Evolutionary conservation across 2,797 vertebrate species (phyloP).

Genomic region (Tauraco hartlaubi): DNA sequence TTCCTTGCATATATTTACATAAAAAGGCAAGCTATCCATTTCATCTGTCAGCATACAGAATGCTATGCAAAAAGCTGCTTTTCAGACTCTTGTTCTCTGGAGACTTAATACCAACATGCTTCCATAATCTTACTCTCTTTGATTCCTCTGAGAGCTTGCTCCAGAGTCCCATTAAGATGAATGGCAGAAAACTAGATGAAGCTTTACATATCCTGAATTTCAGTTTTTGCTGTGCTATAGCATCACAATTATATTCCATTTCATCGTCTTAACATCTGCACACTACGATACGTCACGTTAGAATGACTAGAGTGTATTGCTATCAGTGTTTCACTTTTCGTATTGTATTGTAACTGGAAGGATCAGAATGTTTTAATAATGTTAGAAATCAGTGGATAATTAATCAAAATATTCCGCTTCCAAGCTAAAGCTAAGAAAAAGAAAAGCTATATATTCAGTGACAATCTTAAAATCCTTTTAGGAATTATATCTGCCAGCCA

Average conservation of each 20-base stretch:
- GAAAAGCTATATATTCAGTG: background rate
- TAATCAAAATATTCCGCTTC: background rate
- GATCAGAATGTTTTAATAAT: background rate
- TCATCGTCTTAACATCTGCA: background rate
- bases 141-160: slow-evolving; percentile 14
- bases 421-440: background rate
- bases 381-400: background rate
- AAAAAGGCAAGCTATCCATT: slow-evolving; percentile 6
- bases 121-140: background rate
- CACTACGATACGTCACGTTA: background rate
- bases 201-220: background rate
- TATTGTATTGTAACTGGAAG: background rate
- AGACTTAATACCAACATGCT: background rate
- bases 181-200: background rate
- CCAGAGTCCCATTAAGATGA: background rate
- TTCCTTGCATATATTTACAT: slow-evolving; percentile 50
- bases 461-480: background rate
- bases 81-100: background rate
- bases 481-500: background rate
- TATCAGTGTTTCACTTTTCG: background rate
- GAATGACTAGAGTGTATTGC: background rate
- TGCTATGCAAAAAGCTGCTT: background rate
- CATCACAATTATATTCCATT: background rate
- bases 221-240: background rate
- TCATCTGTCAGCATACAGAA: background rate